Conservation (phyloP, 2,888 invertebrate genomes). For the Matsumyia berberina region DNA sequence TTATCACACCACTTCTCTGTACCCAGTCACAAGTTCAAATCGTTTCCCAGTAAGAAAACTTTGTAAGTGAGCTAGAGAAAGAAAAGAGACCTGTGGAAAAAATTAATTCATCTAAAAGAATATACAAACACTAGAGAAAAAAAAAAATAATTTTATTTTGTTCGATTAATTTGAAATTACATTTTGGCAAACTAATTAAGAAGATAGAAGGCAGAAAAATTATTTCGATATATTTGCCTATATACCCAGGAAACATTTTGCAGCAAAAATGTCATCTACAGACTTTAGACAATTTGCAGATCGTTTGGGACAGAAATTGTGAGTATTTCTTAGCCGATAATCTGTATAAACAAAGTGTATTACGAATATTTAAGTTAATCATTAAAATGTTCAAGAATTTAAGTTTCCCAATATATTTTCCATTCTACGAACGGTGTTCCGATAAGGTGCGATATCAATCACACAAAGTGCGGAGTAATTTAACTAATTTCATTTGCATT, state of each 20-base stretch:
- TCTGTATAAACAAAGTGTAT: background rate
- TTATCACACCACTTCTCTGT: conserved; percentile 60
- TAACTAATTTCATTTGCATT: conserved; percentile 20
- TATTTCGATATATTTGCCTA: background rate
- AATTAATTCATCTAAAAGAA: conserved; percentile 11
- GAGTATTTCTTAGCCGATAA: conserved; percentile 77
- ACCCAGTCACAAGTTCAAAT: conserved; percentile 33
- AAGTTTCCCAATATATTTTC: too few relatives aligned
- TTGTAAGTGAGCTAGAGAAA: conserved; percentile 28
- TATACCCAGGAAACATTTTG: conserved; percentile 42
- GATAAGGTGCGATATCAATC: conserved; percentile 1
- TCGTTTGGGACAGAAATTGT: conserved; percentile 82
- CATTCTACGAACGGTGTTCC: background rate
- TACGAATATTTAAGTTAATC: background rate
- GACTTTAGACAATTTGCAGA: conserved; percentile 81
- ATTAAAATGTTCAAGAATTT: too few relatives aligned
- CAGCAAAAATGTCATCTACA: conserved; percentile 72
- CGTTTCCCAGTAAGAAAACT: conserved; percentile 48
- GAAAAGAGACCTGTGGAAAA: conserved; percentile 42
- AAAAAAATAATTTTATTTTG: conserved; percentile 46
- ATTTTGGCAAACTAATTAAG: conserved; percentile 4
- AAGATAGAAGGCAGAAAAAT: background rate
- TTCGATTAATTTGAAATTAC: conserved; percentile 27
- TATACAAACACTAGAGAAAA: background rate
- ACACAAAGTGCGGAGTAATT: conserved; percentile 4